Percentiles rank a stretch among this genome's conserved stretches.
These are phyloP conservation scores for Montipora foliosa DNA, from an alignment of 64 coral and sea anemone genomes.

Conservation along the genomic window DNA sequence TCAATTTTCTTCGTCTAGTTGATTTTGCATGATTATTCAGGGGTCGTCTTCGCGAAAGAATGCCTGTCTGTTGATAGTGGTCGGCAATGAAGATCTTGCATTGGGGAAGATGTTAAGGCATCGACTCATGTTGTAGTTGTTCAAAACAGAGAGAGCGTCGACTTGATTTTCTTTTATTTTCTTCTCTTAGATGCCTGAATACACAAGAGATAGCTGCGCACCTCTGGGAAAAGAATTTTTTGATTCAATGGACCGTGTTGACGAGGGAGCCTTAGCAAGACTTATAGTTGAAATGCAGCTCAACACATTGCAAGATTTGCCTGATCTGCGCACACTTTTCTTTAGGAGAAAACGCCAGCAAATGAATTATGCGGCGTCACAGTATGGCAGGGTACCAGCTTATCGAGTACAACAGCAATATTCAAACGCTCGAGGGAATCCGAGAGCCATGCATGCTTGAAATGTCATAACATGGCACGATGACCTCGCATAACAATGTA, in stretches of 20 bases:
- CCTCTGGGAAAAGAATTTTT: constrained; percentile 73
- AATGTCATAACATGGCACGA: not conserved
- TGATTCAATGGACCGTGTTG: constrained; percentile 68
- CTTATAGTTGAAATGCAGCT: constrained; percentile 71
- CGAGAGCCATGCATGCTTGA: constrained; percentile 44
- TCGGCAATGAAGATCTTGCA: not conserved
- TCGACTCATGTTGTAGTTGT: too few relatives aligned
- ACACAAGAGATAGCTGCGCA: constrained; percentile 32
- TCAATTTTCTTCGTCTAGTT: not conserved
- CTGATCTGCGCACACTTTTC: constrained; percentile 60
- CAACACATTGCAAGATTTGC: constrained; percentile 56
- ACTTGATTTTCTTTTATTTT: not conserved
- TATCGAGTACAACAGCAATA: constrained; percentile 45
- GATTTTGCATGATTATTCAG: constrained; percentile 1
- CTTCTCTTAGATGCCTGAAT: constrained; percentile 70
- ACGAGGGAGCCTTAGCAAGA: constrained; percentile 58
- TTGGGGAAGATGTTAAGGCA: not conserved
- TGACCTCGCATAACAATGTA: constrained; percentile 31
- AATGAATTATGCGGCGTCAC: constrained; percentile 35
- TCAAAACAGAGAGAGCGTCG: too few relatives aligned
- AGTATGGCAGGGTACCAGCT: constrained; percentile 28
- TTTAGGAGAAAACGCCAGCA: constrained; percentile 58
- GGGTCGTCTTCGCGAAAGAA: not conserved
- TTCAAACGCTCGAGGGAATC: not conserved
- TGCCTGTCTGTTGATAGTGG: not conserved